Conservation (phyloP, 2,113 vertebrate genomes). For the Gorilla gorilla region DNA sequence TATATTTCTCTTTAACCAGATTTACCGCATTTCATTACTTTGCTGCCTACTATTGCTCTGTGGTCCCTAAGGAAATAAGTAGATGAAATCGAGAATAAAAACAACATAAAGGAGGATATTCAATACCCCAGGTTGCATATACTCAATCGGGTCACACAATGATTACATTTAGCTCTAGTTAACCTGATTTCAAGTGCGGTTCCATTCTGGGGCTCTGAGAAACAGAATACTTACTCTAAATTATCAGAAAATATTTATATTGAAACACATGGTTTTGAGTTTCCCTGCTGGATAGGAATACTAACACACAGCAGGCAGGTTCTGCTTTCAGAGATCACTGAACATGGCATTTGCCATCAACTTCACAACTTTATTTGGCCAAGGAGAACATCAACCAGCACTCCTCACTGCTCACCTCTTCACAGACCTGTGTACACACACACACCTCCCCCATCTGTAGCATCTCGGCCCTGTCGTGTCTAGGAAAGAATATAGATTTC, state of each 20-base stretch:
- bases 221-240: not conserved
- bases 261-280: not conserved
- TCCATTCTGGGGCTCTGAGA: not conserved
- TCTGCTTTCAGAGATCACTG: not conserved
- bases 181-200: conserved; percentile 48
- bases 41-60: conserved; percentile 38
- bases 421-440: accelerated
- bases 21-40: conserved; percentile 69
- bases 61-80: conserved; percentile 55
- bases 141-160: not conserved
- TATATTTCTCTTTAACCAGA: conserved; percentile 58
- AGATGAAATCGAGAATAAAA: conserved; percentile 58
- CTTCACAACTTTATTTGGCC: not conserved
- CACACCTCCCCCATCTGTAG: not conserved
- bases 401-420: not conserved
- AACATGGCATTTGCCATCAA: too few relatives aligned
- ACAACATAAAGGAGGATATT: conserved; percentile 41
- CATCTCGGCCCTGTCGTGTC: not conserved
- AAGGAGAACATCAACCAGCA: not conserved
- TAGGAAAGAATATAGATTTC: not conserved
- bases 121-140: conserved; percentile 11
- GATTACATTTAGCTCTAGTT: conserved; percentile 51
- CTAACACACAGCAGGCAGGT: not conserved
- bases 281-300: not conserved
- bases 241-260: not conserved